Percentiles rank a stretch among this genome's conserved stretches.
These are phyloP conservation scores for Pseudorectes ferrugineus DNA, from an alignment of 2,113 vertebrate species.

Conservation along the genomic window DNA sequence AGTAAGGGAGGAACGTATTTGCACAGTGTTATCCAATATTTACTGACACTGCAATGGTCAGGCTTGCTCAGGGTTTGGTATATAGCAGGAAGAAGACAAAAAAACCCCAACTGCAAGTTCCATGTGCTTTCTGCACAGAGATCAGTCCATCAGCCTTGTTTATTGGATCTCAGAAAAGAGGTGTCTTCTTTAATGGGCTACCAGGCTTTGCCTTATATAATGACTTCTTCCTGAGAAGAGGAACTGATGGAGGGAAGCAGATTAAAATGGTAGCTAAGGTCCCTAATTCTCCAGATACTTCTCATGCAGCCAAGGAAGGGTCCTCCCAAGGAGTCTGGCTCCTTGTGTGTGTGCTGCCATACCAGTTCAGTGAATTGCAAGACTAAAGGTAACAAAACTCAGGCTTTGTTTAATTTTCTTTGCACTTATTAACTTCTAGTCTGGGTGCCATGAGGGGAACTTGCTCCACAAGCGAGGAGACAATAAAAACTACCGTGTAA, in stretches of 20 bases:
- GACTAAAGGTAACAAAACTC: background rate
- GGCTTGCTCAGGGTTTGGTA: background rate
- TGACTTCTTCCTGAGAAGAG: background rate
- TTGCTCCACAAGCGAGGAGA: background rate
- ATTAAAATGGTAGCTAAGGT: background rate
- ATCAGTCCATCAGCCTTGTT: background rate
- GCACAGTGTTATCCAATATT: background rate
- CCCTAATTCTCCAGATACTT: background rate
- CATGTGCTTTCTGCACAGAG: background rate
- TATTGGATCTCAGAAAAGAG: background rate
- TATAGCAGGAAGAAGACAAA: background rate
- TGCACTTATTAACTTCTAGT: background rate
- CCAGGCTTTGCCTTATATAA: background rate
- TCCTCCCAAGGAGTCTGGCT: background rate
- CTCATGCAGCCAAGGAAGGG: background rate
- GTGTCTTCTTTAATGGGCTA: background rate
- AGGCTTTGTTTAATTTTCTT: background rate
- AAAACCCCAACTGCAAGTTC: background rate
- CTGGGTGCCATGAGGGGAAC: background rate
- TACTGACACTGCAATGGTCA: background rate
- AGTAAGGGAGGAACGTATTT: background rate
- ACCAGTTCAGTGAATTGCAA: background rate
- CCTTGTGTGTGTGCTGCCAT: fast-evolving
- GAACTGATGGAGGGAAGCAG: background rate
- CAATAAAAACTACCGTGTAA: fast-evolving